These are phyloP conservation scores for Callipepla squamata DNA, from an alignment of 2,113 vertebrate species.

Conservation along the genomic window DNA sequence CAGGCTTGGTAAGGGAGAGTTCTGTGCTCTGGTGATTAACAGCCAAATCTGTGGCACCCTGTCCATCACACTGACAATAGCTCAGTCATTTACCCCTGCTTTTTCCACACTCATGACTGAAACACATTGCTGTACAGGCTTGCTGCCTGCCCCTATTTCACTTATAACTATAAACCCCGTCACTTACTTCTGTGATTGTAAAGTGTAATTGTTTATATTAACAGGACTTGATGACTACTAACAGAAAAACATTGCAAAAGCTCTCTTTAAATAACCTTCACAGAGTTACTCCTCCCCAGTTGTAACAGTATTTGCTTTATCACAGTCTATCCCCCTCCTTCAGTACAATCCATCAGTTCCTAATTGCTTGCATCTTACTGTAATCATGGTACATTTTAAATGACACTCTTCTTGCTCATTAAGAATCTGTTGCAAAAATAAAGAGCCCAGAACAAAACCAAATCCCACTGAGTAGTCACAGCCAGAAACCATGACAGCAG, in stretches of 20 bases:
- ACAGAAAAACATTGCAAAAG: not conserved
- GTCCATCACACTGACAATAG: fast-evolving
- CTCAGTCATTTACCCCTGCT: not conserved
- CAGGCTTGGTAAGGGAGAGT: not conserved
- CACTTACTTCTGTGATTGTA: not conserved
- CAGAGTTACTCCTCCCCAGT: not conserved
- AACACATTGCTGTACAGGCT: fast-evolving
- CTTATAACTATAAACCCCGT: not conserved
- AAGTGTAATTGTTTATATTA: not conserved
- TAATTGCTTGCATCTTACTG: not conserved
- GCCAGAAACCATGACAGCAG: not conserved
- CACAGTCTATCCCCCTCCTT: not conserved
- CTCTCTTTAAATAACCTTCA: not conserved
- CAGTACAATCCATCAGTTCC: not conserved
- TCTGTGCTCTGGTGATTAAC: not conserved
- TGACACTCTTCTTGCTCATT: not conserved
- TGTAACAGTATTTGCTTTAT: not conserved
- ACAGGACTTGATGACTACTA: not conserved
- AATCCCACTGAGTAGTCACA: not conserved
- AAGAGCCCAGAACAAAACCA: not conserved
- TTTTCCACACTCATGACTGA: fast-evolving
- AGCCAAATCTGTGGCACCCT: not conserved
- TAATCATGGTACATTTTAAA: not conserved
- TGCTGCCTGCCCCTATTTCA: not conserved
- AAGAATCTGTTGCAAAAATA: not conserved